A percentile compares a stretch with the other conserved stretches of the same genome.
Evolutionary conservation across 2,888 invertebrate species (phyloP).

Genomic region (Gastrophysa polygoni): DNA sequence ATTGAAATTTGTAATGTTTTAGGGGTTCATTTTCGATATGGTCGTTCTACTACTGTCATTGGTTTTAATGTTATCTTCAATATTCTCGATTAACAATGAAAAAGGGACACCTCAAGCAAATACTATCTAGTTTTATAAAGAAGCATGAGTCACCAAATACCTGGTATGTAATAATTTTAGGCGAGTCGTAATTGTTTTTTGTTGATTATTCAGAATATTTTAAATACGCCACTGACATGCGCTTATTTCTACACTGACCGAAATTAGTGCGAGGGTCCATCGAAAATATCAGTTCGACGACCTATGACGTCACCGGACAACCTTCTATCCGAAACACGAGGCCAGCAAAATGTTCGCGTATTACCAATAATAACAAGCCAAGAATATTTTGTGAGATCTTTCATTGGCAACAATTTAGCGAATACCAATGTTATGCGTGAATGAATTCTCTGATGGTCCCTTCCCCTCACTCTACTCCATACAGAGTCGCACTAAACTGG

Average conservation of each 20-base stretch:
- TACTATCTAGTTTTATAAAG: too few species aligned
- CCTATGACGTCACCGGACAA: constrained; percentile 50
- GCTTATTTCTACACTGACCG: constrained; percentile 32
- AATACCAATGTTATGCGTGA: constrained; percentile 39
- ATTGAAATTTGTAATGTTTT: too few species aligned
- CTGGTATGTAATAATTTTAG: too few species aligned
- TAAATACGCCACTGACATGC: not conserved
- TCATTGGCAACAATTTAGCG: constrained; percentile 44
- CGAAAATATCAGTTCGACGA: constrained; percentile 45
- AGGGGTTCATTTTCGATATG: too few species aligned
- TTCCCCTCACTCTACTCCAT: constrained; percentile 21
- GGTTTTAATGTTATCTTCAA: too few species aligned
- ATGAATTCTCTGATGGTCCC: constrained; percentile 42
- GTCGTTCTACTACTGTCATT: too few species aligned
- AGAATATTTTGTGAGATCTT: constrained; percentile 39
- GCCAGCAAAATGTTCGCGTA: constrained; percentile 39
- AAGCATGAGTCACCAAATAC: too few species aligned
- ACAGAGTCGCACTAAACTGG: constrained; percentile 24
- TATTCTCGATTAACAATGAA: too few species aligned
- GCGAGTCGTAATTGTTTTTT: too few species aligned
- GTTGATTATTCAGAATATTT: too few species aligned
- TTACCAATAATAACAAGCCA: constrained; percentile 38
- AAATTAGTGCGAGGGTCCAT: constrained; percentile 45
- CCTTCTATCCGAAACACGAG: constrained; percentile 43
- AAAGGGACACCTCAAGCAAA: too few species aligned